Base-by-base conservation (phyloP, 2,888 invertebrate species). In the Agonopterix alstromeriana region DNA sequence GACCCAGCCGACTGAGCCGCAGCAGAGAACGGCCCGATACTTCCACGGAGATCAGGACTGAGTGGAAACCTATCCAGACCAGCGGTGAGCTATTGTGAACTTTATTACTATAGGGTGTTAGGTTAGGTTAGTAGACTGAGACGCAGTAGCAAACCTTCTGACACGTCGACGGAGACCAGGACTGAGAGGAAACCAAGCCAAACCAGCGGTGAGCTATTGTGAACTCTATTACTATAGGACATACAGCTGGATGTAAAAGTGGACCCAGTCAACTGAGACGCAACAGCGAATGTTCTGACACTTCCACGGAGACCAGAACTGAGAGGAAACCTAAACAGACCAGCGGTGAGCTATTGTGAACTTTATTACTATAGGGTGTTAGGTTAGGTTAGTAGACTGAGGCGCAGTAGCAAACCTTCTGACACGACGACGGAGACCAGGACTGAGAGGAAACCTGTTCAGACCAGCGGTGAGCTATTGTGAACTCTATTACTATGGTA, bases 401-500 rank as follows among this genome's bases (percentile, higher is more conserved):
- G 86, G 36, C 69, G 85, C 42, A 85, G 84, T 68, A 75, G 68
- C 54, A 84, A 84, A 65, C 65, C 85, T 2, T 65, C 75, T 0
- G 77, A 78, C 12, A 67, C 70, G 2, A 47, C 64, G 1, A 53
- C 61, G 2, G 83, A 82, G 36, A 54, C 70, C 4, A 53, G 73
- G 17, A 51, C 55, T 9, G 77, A 54, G 56, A n/a, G 77, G 58
- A 36, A 76, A 62, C 54, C 72, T 55, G 54, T 66, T 65, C 48
- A 82, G 61, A 56, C 64, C 0, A 80, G 84, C 57, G 88, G 89
- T 88, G 27, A 78, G 79, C 17, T 17, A 17, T 17, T 17, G 17
- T n/a, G n/a, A n/a, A n/a, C n/a, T n/a, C n/a, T n/a, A n/a, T n/a
- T n/a, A n/a, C n/a, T n/a, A n/a, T n/a, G n/a, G n/a, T n/a, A n/a